These are phyloP conservation scores for Ornithoptera alexandrae DNA, from an alignment of 2,888 invertebrate genomes.

Conservation along the genomic window DNA sequence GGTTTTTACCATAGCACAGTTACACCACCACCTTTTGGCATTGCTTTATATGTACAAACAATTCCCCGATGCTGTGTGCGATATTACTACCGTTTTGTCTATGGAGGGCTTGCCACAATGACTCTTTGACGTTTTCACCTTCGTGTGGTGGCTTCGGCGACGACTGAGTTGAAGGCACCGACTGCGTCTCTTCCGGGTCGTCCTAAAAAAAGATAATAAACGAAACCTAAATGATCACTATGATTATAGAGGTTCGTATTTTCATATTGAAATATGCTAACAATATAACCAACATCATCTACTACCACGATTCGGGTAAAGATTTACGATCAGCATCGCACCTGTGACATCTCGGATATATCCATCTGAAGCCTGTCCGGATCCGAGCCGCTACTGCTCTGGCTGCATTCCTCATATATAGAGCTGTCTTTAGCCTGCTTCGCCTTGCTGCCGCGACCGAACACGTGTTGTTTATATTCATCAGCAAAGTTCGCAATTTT, in stretches of 20 bases:
- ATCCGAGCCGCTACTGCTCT: slow-evolving; percentile 86
- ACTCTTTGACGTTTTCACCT: slow-evolving; percentile 76
- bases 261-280: too few relatives aligned
- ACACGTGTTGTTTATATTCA: slow-evolving; percentile 66
- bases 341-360: slow-evolving; percentile 79
- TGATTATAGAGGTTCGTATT: too few relatives aligned
- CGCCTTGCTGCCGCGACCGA: slow-evolving; percentile 52
- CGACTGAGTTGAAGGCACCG: slow-evolving; percentile 70
- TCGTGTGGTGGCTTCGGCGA: slow-evolving; percentile 68
- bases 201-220: slow-evolving; percentile 48
- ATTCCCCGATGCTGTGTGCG: slow-evolving; percentile 11
- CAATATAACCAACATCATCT: too few relatives aligned
- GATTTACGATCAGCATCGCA: slow-evolving; percentile 33
- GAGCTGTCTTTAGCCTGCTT: slow-evolving; percentile 69
- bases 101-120: slow-evolving; percentile 77
- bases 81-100: slow-evolving; percentile 73
- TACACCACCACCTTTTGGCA: neutral
- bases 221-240: too few relatives aligned
- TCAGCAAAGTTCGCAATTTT: slow-evolving; percentile 55
- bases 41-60: neutral
- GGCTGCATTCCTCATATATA: slow-evolving; percentile 80
- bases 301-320: too few relatives aligned
- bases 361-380: slow-evolving; percentile 87
- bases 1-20: neutral
- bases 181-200: slow-evolving; percentile 75